phyloP scores from a whole-genome alignment of 2,888 invertebrate genomes.

The Anthophora plumipes region DNA sequence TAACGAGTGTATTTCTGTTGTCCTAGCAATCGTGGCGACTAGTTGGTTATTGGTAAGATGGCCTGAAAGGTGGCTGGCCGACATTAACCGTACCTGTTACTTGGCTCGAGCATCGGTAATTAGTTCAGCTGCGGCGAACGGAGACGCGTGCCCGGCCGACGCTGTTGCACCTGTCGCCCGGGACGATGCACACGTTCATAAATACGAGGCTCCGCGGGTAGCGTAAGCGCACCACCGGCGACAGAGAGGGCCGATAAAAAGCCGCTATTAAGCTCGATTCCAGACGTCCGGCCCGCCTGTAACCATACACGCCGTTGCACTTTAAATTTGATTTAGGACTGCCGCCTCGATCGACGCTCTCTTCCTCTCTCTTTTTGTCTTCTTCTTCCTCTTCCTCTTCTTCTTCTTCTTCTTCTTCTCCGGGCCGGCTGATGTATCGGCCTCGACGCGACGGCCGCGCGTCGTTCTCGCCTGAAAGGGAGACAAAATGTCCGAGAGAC shows the following conservation, averaged over 20 bases:
- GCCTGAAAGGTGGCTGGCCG: constrained; percentile 12
- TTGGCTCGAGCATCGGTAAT: constrained; percentile 69
- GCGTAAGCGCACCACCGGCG: constrained; percentile 33
- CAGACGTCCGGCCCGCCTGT: constrained; percentile 50
- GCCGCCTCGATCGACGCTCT: background rate
- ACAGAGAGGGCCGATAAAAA: constrained; percentile 56
- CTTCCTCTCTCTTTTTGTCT: background rate
- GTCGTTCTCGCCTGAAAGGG: background rate
- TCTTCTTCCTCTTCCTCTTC: background rate
- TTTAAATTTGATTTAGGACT: constrained; percentile 52
- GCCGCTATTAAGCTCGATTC: constrained; percentile 58
- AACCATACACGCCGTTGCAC: constrained; percentile 42
- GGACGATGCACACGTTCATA: constrained; percentile 72
- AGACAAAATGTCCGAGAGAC: background rate
- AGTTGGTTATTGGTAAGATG: constrained; percentile 10
- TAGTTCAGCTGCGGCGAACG: constrained; percentile 73
- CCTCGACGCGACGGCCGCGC: background rate
- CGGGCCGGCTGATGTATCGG: background rate
- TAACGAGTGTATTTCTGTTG: background rate
- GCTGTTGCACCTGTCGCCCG: constrained; percentile 76
- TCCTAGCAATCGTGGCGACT: background rate
- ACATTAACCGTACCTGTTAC: constrained; percentile 55
- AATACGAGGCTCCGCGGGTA: constrained; percentile 60
- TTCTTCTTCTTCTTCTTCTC: background rate
- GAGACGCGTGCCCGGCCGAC: constrained; percentile 72